These are phyloP conservation scores for Morus bassanus DNA, from an alignment of 2,797 vertebrate genomes.

Conservation along the genomic window DNA sequence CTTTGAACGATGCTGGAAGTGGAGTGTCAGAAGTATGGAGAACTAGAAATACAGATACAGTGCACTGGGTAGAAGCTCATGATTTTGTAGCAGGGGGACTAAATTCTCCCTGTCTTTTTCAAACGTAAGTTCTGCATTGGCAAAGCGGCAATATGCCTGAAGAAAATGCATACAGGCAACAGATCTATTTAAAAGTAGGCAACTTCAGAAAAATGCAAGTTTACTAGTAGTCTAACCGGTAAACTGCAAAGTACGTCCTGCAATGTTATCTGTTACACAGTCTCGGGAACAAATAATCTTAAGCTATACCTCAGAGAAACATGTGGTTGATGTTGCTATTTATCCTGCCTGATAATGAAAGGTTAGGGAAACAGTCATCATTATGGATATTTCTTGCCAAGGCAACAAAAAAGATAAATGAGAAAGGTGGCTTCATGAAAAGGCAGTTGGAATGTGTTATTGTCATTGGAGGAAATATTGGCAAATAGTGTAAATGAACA, in stretches of 20 bases:
- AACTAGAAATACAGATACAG: background rate
- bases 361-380: constrained; percentile 50
- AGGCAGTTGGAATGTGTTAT: constrained; percentile 36
- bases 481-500: constrained; percentile 48
- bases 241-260: background rate
- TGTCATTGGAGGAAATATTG: constrained; percentile 51
- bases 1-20: background rate
- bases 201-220: background rate
- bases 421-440: constrained; percentile 34
- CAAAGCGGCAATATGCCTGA: background rate
- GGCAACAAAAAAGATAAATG: constrained; percentile 25
- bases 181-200: background rate
- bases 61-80: background rate
- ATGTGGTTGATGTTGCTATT: background rate
- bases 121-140: background rate
- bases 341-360: constrained; percentile 58
- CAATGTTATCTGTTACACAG: background rate
- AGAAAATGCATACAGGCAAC: background rate
- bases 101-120: background rate
- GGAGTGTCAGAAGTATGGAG: background rate
- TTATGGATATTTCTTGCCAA: constrained; percentile 55
- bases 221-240: background rate
- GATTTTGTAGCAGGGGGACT: background rate
- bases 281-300: constrained; percentile 16
- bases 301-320: constrained; percentile 43